Evolutionary conservation across 2,888 invertebrate species (phyloP).

Genomic region (Drosophila macrothrix): DNA sequence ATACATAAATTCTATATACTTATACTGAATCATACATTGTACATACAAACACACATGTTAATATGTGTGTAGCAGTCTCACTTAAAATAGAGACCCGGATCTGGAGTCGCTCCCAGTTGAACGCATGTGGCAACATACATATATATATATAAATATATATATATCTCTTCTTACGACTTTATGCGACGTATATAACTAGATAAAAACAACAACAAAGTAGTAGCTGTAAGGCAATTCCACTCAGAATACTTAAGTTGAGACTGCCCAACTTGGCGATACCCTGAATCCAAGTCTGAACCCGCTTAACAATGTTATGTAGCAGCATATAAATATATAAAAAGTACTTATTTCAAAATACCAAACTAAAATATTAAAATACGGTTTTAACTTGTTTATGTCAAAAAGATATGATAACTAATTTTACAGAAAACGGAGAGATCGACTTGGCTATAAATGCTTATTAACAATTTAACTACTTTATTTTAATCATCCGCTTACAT

Average conservation of each 20-base stretch:
- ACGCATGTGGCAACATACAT: conserved; percentile 20
- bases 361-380: not conserved
- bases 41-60: not conserved
- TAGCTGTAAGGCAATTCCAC: conserved; percentile 12
- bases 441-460: not conserved
- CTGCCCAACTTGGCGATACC: conserved; percentile 7
- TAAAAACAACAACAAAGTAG: conserved; percentile 28
- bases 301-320: not conserved
- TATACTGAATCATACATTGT: conserved; percentile 1
- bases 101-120: conserved; percentile 15
- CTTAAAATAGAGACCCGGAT: conserved; percentile 25
- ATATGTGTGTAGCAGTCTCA: conserved; percentile 4
- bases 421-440: not conserved
- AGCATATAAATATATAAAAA: not conserved
- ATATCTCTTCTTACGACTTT: not conserved
- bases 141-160: not conserved
- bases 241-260: not conserved
- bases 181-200: conserved; percentile 39
- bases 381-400: not conserved
- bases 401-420: not conserved
- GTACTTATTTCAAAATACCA: not conserved
- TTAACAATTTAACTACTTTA: not conserved
- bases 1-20: conserved; percentile 22
- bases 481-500: not conserved
- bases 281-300: not conserved